Evolutionary conservation across 2,797 vertebrate species (phyloP), one percentile per base, ranked within the genome.

Genomic region (Erpetoichthys calabaricus): DNA sequence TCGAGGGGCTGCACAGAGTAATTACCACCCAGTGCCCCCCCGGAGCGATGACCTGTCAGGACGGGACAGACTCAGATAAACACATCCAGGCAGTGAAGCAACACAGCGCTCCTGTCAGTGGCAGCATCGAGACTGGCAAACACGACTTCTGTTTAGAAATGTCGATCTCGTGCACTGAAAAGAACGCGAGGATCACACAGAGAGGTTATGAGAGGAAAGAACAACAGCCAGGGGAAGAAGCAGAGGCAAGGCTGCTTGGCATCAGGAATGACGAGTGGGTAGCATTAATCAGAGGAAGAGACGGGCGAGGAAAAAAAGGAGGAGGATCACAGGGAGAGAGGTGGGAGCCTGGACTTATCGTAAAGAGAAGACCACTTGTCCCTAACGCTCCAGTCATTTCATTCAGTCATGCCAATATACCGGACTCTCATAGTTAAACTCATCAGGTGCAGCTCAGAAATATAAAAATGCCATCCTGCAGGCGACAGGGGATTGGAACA

Each of bases 271-370:
- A 25, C 25, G 25, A 25, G 25, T 25, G 57, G 59, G 52, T 5
- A 3, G 8, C 3, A 7, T 51, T 56, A 51, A 54, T 60, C 54
- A 55, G 59, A 56, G 54, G 57, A 51, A 49, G 47, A n/a, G 47
- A 50, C 2, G 7, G n/a, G 7, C 47, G n/a, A n/a, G 47, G n/a
- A 50, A 50, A 50, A 50, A 50, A n/a, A n/a, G 47, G 47, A 7
- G 47, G 7, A n/a, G n/a, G 47, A 50, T 7, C 47, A 50, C 47
- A 50, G 7, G 7, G 2, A 50, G 47, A 50, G n/a, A 7, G 47
- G 47, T 7, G 47, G n/a, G n/a, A 50, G 47, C 7, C 25, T 25
- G 25, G 25, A 25, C 25, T 25, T 25, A 25, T 25, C 25, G 25
- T 25, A 25, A 25, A 25, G 25, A 25, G 25, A 25, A 25, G 25